These are phyloP conservation scores for Macropis europaea DNA, from an alignment of 2,888 invertebrate species.

Conservation along the genomic window DNA sequence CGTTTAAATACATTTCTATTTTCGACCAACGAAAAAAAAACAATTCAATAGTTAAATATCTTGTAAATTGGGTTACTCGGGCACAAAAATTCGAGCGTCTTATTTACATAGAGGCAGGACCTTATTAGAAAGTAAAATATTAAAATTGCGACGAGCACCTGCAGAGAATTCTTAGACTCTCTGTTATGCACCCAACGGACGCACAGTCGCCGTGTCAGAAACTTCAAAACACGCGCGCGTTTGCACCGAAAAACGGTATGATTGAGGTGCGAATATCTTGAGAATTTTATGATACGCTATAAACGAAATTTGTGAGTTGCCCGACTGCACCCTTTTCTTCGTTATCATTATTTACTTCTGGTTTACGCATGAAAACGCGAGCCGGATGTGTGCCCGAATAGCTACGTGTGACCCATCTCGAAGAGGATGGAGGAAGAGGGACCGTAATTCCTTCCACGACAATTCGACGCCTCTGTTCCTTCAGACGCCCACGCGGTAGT, in stretches of 20 bases:
- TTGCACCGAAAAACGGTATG: background rate
- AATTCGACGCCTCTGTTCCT: conserved; percentile 62
- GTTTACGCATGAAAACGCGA: conserved; percentile 32
- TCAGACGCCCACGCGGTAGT: conserved; percentile 44
- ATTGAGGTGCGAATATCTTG: conserved; percentile 20
- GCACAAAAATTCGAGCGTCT: no score
- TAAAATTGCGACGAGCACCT: background rate
- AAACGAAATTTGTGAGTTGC: conserved; percentile 39
- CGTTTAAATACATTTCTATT: background rate
- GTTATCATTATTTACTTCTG: conserved; percentile 53
- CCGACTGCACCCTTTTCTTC: conserved; percentile 12
- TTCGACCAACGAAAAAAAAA: background rate
- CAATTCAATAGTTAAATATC: background rate
- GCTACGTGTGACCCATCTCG: conserved; percentile 32
- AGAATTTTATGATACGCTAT: conserved; percentile 28
- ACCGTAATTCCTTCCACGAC: conserved; percentile 57
- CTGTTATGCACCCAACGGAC: background rate
- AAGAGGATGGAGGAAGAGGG: conserved; percentile 3
- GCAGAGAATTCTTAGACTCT: background rate
- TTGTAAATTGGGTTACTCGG: background rate
- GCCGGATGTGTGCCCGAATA: conserved; percentile 21
- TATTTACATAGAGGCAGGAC: no score
- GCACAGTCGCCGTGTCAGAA: background rate
- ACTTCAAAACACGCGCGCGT: background rate
- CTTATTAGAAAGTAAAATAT: background rate